A percentile compares a stretch with the other conserved stretches of the same genome.
phyloP scores from a whole-genome alignment of 1,140 invertebrate genomes.

The Arctopsyche grandis region DNA sequence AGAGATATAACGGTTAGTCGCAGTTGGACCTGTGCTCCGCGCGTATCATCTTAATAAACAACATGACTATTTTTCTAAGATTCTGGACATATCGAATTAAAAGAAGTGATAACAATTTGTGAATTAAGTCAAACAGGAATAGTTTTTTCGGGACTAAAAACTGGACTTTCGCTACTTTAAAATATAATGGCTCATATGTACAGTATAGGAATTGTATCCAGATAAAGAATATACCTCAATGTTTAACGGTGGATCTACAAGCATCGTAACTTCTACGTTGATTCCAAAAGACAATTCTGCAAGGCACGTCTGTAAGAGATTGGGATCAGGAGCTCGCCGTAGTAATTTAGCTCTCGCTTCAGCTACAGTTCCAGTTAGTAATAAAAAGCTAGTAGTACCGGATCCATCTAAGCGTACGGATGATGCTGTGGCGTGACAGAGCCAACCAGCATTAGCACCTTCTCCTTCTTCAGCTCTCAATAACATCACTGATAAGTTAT shows the following conservation, averaged over 20 bases:
- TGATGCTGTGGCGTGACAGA: slow-evolving; percentile 78
- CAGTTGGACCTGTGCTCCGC: too few species aligned
- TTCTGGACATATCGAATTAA: not conserved
- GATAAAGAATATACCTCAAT: too few species aligned
- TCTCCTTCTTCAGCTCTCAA: slow-evolving; percentile 67
- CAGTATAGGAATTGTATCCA: not conserved
- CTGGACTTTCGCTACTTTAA: too few species aligned
- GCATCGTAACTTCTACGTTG: slow-evolving; percentile 77
- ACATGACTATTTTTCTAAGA: too few species aligned
- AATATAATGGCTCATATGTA: too few species aligned
- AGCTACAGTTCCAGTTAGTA: slow-evolving; percentile 75
- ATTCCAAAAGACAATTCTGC: slow-evolving; percentile 78
- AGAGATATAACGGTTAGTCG: too few species aligned
- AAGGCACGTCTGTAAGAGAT: slow-evolving; percentile 67
- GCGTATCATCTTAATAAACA: too few species aligned
- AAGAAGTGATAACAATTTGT: too few species aligned
- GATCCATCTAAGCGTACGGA: slow-evolving; percentile 82
- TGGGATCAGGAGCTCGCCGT: slow-evolving; percentile 46
- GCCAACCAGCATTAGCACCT: slow-evolving; percentile 73
- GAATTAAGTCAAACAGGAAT: too few species aligned
- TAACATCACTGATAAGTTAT: slow-evolving; percentile 81
- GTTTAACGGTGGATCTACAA: slow-evolving; percentile 79
- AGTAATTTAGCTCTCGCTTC: slow-evolving; percentile 64
- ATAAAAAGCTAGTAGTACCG: slow-evolving; percentile 68
- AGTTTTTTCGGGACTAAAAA: too few species aligned